Conservation (phyloP, 1,140 invertebrate genomes). For the Stenopsyche tienmushanensis region DNA sequence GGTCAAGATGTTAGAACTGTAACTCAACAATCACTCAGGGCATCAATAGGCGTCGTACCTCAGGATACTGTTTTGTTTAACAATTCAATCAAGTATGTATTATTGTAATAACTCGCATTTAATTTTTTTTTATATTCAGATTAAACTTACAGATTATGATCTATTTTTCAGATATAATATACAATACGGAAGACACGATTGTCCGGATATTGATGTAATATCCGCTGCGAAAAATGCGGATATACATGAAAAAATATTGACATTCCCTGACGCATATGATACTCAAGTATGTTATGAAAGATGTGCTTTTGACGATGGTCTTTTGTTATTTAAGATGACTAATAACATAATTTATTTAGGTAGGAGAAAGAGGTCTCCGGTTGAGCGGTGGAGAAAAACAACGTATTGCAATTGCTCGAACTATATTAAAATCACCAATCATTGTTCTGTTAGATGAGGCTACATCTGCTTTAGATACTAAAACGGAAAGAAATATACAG, state of each 20-base stretch:
- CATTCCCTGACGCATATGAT: conserved; percentile 87
- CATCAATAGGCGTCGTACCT: conserved; percentile 88
- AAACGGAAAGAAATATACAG: conserved; percentile 83
- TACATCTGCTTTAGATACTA: conserved; percentile 81
- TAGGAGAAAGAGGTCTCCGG: conserved; percentile 77
- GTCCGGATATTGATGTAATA: conserved; percentile 80
- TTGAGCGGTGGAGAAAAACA: conserved; percentile 92
- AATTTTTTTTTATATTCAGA: conserved; percentile 12
- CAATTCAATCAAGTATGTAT: conserved; percentile 73
- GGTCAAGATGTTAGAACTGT: conserved; percentile 80
- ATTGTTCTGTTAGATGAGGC: conserved; percentile 90
- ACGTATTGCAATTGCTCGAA: conserved; percentile 88
- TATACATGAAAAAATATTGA: conserved; percentile 89
- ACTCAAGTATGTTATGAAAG: conserved; percentile 63
- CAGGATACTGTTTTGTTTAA: conserved; percentile 98
- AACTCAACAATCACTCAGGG: conserved; percentile 75
- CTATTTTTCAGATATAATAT: conserved; percentile 81
- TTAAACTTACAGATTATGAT: neutral
- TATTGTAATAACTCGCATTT: neutral
- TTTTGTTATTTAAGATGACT: conserved; percentile 3
- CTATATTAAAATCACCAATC: conserved; percentile 83
- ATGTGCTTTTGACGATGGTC: too few species aligned
- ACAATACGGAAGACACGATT: conserved; percentile 81
- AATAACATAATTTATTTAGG: conserved; percentile 53
- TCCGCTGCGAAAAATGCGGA: conserved; percentile 88